Base-by-base conservation (phyloP, 2,888 invertebrate species). In the Chymomyza amoena region DNA sequence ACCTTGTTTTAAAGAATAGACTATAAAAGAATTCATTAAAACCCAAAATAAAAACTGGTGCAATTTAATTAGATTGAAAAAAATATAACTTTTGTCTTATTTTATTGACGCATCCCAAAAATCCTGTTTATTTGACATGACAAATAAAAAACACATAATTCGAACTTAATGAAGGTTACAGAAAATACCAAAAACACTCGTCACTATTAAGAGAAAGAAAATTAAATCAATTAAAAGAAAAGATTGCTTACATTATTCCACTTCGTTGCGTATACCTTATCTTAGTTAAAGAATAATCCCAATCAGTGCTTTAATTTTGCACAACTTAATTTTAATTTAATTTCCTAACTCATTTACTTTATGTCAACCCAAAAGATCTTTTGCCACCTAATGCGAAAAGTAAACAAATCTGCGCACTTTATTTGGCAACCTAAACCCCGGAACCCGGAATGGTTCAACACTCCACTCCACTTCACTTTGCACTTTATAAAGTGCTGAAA, bases 401-500 rank as follows among this genome's bases (percentile, higher is more conserved):
- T 70, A 82, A 82, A 85, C 88, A 84, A 79, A 84, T 88, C 88
- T 71, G 74, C 72, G 81, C 82, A 84, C 87, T 83, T 88, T 76
- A 81, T 81, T 86, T 79, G 74, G 5, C 5, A 57, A 25, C 20
- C 28, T 57, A 28, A 18, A 25, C 10, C 25, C 25, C 20, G 7
- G 10, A 20, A 18, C 75, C 70, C n/a, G n/a, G 59, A 66, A 69
- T 64, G 64, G 59, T 45, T 10, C 69, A 61, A 68, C 54, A 54
- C 71, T 20, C 10, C 18, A 57, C 20, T 25, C 20, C 15, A 25
- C 56, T 20, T 56, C 20, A n/a, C 56, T 18, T 56, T 18, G n/a
- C 57, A 7, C 28, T 20, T 60, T 32, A 60, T 69, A 62, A 81
- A 78, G 81, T 65, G 61, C 70, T 75, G 68, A 70, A 70, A 79